Percentiles rank a stretch among this genome's conserved stretches.
phyloP scores from a whole-genome alignment of 1,140 invertebrate genomes.

The Cydia splendana region DNA sequence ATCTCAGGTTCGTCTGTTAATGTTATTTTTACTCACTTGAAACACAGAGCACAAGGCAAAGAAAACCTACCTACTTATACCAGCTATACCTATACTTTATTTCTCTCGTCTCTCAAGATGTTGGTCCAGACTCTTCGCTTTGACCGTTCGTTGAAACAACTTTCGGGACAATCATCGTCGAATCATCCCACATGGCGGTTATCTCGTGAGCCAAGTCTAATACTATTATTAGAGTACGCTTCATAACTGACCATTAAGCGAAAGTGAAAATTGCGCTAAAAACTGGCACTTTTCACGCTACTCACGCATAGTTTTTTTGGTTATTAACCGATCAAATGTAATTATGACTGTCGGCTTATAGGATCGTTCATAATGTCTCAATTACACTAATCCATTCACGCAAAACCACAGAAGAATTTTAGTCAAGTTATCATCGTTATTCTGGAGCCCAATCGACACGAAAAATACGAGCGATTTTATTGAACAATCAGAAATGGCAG shows the following conservation, averaged over 20 bases:
- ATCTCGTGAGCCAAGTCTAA: too few species aligned
- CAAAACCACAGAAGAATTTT: neutral
- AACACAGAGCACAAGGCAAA: neutral
- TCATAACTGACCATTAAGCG: neutral
- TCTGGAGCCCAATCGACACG: neutral
- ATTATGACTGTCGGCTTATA: neutral
- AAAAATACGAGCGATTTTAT: too few species aligned
- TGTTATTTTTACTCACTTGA: neutral
- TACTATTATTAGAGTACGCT: neutral
- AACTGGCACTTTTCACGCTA: neutral
- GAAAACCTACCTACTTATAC: neutral
- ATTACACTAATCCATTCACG: neutral
- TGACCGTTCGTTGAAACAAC: too few species aligned
- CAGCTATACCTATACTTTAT: neutral
- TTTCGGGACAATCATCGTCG: too few species aligned
- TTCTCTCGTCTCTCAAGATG: too few species aligned
- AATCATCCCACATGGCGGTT: too few species aligned
- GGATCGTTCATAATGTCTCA: neutral
- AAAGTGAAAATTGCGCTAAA: constrained; percentile 2
- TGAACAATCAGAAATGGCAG: too few species aligned
- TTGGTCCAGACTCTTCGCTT: too few species aligned
- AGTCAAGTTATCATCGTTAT: neutral
- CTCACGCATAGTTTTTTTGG: neutral
- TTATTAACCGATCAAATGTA: neutral
- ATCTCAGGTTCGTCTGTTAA: neutral